Percentiles rank a stretch among this genome's conserved stretches.
These are phyloP conservation scores for Mormyrus hasselquistii DNA, from an alignment of 2,797 vertebrate species.

Conservation along the genomic window DNA sequence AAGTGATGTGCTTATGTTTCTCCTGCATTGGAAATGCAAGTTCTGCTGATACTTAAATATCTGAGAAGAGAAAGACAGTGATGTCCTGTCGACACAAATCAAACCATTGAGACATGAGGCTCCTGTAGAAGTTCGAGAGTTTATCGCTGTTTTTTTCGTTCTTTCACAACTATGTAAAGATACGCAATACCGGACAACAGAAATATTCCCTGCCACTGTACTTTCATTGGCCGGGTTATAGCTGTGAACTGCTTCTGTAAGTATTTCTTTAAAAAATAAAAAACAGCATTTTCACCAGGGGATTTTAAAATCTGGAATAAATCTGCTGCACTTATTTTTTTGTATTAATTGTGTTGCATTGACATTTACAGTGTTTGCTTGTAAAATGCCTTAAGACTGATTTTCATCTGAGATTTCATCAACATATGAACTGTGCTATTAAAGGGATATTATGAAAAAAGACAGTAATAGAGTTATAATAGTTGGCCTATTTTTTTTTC, in stretches of 20 bases:
- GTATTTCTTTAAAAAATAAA: not conserved
- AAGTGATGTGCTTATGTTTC: not conserved
- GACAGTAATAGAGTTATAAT: not conserved
- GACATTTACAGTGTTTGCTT: not conserved
- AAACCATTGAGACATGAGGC: not conserved
- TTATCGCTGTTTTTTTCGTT: not conserved
- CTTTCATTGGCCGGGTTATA: not conserved
- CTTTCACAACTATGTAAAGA: not conserved
- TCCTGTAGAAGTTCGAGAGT: not conserved
- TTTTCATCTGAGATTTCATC: not conserved
- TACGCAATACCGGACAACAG: not conserved
- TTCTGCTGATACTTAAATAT: not conserved
- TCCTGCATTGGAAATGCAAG: not conserved
- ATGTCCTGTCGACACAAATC: not conserved
- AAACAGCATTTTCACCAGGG: not conserved
- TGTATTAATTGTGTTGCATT: not conserved
- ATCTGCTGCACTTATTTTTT: not conserved
- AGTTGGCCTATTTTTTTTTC: not conserved
- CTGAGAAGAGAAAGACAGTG: not conserved
- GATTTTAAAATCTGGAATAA: not conserved
- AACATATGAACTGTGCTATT: not conserved
- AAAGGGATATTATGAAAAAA: not conserved
- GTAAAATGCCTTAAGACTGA: not conserved
- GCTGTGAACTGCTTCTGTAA: not conserved
- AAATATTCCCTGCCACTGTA: not conserved